Conservation (phyloP, 2,797 vertebrate species). For the Cryptoblepharus egeriae region DNA sequence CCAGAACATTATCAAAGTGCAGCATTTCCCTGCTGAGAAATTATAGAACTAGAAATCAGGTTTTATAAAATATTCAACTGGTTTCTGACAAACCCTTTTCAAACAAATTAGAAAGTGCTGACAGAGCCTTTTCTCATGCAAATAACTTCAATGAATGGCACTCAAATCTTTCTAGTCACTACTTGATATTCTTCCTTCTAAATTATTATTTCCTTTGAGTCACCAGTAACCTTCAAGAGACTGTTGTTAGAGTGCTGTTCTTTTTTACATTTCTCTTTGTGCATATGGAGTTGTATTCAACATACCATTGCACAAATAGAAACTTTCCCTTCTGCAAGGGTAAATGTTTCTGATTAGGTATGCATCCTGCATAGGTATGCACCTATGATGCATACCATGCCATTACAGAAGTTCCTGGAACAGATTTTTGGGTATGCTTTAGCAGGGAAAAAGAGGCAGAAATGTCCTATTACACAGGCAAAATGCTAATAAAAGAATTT, state of each 20-base stretch:
- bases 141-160: constrained; percentile 28
- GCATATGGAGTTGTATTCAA: not conserved
- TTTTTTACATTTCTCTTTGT: constrained; percentile 23
- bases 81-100: constrained; percentile 62
- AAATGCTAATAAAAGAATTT: not conserved
- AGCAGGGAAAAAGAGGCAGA: no score
- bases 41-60: constrained; percentile 73
- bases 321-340: not conserved
- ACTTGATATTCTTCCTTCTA: constrained; percentile 42
- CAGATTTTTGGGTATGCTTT: no score
- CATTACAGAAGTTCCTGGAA: no score
- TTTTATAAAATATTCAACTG: constrained; percentile 74
- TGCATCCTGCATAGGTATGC: no score
- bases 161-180: constrained; percentile 34
- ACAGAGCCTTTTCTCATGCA: constrained; percentile 56
- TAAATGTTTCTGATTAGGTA: no score
- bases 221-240: constrained; percentile 24
- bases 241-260: constrained; percentile 15
- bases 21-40: constrained; percentile 76
- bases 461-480: not conserved
- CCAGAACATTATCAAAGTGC: constrained; percentile 76
- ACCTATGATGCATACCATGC: no score
- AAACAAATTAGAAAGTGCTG: constrained; percentile 65
- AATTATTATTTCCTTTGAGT: constrained; percentile 36
- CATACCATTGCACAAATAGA: not conserved